Conservation (phyloP, 2,113 vertebrate genomes). For the Tiliqua scincoides region DNA sequence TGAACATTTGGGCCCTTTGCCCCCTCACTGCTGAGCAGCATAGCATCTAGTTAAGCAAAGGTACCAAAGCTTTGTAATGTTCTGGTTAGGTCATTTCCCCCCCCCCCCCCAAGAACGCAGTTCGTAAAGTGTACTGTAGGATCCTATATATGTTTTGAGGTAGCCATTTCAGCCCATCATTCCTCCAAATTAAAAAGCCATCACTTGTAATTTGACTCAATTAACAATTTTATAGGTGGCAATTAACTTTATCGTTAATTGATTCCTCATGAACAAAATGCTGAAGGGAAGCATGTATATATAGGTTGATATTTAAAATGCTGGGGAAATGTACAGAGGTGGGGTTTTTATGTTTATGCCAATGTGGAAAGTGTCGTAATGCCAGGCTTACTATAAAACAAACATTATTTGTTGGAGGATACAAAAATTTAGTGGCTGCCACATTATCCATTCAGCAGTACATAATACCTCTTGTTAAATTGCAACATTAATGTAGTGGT, state of each 20-base stretch:
- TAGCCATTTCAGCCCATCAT: conserved; percentile 49
- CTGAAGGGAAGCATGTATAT: conserved; percentile 43
- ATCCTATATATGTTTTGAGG: conserved; percentile 44
- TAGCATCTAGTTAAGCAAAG: not conserved
- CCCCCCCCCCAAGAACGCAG: not conserved
- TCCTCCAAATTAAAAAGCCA: conserved; percentile 65
- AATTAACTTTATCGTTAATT: conserved; percentile 72
- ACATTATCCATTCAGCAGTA: conserved; percentile 35
- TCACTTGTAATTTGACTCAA: conserved; percentile 61
- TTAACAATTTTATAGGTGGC: conserved; percentile 65
- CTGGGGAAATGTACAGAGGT: not conserved
- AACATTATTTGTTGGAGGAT: conserved; percentile 27
- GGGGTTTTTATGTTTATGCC: conserved; percentile 43
- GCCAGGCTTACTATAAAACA: conserved; percentile 13
- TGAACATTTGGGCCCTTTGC: not conserved
- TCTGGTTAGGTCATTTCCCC: too few relatives aligned
- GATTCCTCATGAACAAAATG: conserved; percentile 53
- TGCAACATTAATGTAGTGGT: not conserved
- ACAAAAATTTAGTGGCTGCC: conserved; percentile 25
- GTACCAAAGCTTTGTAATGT: not conserved
- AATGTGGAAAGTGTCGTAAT: conserved; percentile 37
- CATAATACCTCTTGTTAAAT: conserved; percentile 9
- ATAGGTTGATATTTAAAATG: conserved; percentile 29
- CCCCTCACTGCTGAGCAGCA: not conserved
- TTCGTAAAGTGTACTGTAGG: conserved; percentile 21